These are phyloP conservation scores for Epistrophe grossulariae DNA, from an alignment of 2,888 invertebrate genomes.

Conservation along the genomic window DNA sequence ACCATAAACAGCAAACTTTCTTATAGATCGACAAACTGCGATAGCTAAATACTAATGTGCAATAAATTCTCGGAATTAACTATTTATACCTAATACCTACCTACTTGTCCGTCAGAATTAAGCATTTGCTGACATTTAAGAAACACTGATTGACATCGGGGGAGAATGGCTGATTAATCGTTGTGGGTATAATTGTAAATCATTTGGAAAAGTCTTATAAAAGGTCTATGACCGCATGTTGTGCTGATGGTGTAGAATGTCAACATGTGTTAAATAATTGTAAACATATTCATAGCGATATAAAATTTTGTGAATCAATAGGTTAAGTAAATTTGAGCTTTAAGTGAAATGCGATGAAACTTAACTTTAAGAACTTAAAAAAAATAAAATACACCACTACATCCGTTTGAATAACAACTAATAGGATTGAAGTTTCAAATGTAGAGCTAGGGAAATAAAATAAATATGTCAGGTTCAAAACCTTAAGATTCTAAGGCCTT, in stretches of 20 bases:
- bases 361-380: not conserved
- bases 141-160: conserved; percentile 9
- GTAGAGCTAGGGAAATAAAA: too few relatives aligned
- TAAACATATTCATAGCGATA: not conserved
- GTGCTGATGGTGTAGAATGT: conserved; percentile 2
- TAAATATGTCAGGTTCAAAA: too few relatives aligned
- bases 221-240: conserved; percentile 9
- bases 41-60: not conserved
- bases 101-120: not conserved
- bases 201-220: not conserved
- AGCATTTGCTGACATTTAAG: conserved; percentile 17
- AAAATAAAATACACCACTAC: too few relatives aligned
- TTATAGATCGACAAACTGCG: conserved; percentile 9
- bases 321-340: not conserved
- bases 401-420: too few relatives aligned
- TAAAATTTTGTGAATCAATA: not conserved
- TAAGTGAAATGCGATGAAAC: not conserved
- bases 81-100: not conserved
- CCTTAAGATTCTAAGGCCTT: too few relatives aligned
- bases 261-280: conserved; percentile 19
- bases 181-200: not conserved
- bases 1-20: not conserved
- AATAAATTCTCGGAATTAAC: conserved; percentile 12
- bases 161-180: conserved; percentile 1
- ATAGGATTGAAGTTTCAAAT: too few relatives aligned